These are phyloP conservation scores for Trematocara variabile DNA, from an alignment of 2,113 vertebrate genomes.

Conservation along the genomic window DNA sequence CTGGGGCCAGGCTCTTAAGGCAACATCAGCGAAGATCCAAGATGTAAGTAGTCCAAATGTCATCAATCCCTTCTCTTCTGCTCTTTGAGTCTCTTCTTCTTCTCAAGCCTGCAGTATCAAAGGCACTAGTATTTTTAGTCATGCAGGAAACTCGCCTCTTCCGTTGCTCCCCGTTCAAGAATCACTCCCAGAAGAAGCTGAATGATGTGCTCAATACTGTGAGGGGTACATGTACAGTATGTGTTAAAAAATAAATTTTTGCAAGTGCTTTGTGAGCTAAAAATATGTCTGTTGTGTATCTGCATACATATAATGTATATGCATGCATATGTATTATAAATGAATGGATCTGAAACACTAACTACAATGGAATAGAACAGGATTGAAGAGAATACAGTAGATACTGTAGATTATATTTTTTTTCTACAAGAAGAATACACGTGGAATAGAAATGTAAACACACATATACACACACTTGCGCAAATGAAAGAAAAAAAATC, in stretches of 20 bases:
- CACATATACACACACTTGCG: not conserved
- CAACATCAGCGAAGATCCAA: constrained; percentile 77
- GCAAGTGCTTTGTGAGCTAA: not conserved
- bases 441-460: not conserved
- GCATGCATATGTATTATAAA: not conserved
- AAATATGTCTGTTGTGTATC: not conserved
- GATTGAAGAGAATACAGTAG: not conserved
- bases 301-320: not conserved
- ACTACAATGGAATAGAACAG: not conserved
- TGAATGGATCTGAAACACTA: not conserved
- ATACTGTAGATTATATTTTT: not conserved
- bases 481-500: not conserved
- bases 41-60: constrained; percentile 70
- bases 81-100: not conserved
- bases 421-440: not conserved
- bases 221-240: not conserved
- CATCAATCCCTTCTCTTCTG: not conserved
- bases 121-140: constrained; percentile 59
- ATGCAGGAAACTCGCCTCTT: constrained; percentile 58
- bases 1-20: constrained; percentile 81
- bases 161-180: constrained; percentile 32
- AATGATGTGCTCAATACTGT: constrained; percentile 27
- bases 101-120: constrained; percentile 5
- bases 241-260: not conserved
- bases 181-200: not conserved